Base-by-base conservation (phyloP, 2,113 vertebrate species). In the Puntigrus tetrazona region DNA sequence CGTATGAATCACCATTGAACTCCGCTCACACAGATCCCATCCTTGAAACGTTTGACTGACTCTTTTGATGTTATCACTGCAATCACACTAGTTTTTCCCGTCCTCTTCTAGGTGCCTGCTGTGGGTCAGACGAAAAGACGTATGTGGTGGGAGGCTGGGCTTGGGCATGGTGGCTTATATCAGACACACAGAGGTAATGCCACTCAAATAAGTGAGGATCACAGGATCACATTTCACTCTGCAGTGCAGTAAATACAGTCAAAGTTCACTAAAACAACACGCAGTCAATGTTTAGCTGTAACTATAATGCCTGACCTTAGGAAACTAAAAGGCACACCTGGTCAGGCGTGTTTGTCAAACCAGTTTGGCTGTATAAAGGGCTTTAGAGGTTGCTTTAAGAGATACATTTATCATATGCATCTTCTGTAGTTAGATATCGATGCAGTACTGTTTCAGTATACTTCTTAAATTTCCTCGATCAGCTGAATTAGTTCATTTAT, bases 81-180 rank as follows among this genome's bases (percentile, higher is more conserved):
- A 61, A 16, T 61, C 31, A 31, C 31, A 65, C 3, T 14, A 14
- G 38, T 31, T 36, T 50, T 76, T n/a, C 80, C n/a, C n/a, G n/a
- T 69, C 81, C 1, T 65, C n/a, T 84, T 86, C 82, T 92, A 99
- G 98, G 98, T 92, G 96, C 95, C 63, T 99, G 97, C 59, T 97
- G 95, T 73, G 95, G 96, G 67, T 93, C 95, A 0, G 96, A 97
- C 73, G 52, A 83, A 0, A 98, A 99, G 88, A 95, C 95, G 36
- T 99, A 98, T 5, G 92, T 96, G 3, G 95, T 96, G 1, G 97
- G 98, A 52, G 97, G 97, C 91, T 99, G 97, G 97, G 94, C 97
- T 52, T 99, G 98, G 98, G 97, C 97, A 0, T 99, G 98, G 97
- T 99, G 97, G 94, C 95, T 96, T 88, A 90, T 98, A 78, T 96